Evolutionary conservation across 1,140 invertebrate genomes (phyloP), one percentile per base, ranked within the genome.

Genomic region (Drosophila ogumai): DNA sequence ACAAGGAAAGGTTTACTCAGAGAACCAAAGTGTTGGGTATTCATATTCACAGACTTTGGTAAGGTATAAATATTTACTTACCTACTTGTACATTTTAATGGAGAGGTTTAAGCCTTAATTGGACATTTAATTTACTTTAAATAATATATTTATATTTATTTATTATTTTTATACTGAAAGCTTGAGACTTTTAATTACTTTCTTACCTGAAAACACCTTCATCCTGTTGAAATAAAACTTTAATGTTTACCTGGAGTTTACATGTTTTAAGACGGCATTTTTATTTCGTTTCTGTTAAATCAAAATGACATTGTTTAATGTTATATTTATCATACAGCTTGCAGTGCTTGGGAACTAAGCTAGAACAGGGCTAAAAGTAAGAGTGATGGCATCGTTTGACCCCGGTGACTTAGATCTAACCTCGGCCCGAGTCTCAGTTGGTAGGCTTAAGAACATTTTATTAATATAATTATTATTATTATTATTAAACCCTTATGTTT

Each of bases 231-330:
- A 54, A 28, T 6, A 36, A 36, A 60, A n/a, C 6, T 4, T 10
- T 13, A 17, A 32, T n/a, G 10, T 15, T 17, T 13, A 31, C 0
- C 15, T 47, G 8, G 22, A 47, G 10, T 67, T 66, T 59, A 74
- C 65, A 55, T 54, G 19, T 64, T 79, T 61, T 61, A 71, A 82
- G 82, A 87, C 84, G 84, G 82, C 79, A 82, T 88, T 87, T 86
- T 66, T 84, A 84, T 87, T 86, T 82, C 47, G 52, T 71, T 76
- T 71, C 19, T 61, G 44, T 67, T 67, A 67, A 88, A 87, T 50
- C 44, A 76, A 82, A 36, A 72, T 77, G 65, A 52, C 66, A 77
- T 75, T 67, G 61, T 55, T 59, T 59, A 67, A 68, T 78, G 31
- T 60, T 44, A 47, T 72, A 60, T 66, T 55, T 74, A 79, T 63